Conservation (phyloP, 2,888 invertebrate species). For the Eulithis prunata region DNA sequence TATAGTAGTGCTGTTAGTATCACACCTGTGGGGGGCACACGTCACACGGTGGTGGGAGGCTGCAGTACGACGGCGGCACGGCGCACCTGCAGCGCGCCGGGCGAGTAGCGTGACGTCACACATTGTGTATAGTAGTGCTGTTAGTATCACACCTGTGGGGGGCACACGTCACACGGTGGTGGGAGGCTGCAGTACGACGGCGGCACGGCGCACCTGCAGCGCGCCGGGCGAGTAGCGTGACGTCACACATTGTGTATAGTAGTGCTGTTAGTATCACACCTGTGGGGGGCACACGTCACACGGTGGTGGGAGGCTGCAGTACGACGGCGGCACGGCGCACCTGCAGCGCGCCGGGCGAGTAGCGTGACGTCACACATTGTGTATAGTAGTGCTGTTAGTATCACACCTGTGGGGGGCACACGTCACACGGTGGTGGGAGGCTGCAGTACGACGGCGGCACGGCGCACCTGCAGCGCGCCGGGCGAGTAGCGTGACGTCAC, state of each 20-base stretch:
- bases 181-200: constrained; percentile 94
- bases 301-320: constrained; percentile 94
- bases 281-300: constrained; percentile 58
- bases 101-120: constrained; percentile 80
- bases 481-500: constrained; percentile 85
- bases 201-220: constrained; percentile 94
- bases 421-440: constrained; percentile 90
- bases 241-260: constrained; percentile 40
- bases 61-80: constrained; percentile 45
- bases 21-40: constrained; percentile 57
- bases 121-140: constrained; percentile 18
- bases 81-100: constrained; percentile 94
- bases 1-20: constrained; percentile 23
- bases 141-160: constrained; percentile 57
- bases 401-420: constrained; percentile 58
- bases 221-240: constrained; percentile 88
- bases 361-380: constrained; percentile 58
- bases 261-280: constrained; percentile 53
- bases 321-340: constrained; percentile 95
- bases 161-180: constrained; percentile 86
- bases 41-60: too few species aligned
- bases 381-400: constrained; percentile 39
- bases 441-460: constrained; percentile 94
- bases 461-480: constrained; percentile 94
- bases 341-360: constrained; percentile 92